phyloP scores from a whole-genome alignment of 2,113 vertebrate genomes.

The Rhizomys pruinosus region DNA sequence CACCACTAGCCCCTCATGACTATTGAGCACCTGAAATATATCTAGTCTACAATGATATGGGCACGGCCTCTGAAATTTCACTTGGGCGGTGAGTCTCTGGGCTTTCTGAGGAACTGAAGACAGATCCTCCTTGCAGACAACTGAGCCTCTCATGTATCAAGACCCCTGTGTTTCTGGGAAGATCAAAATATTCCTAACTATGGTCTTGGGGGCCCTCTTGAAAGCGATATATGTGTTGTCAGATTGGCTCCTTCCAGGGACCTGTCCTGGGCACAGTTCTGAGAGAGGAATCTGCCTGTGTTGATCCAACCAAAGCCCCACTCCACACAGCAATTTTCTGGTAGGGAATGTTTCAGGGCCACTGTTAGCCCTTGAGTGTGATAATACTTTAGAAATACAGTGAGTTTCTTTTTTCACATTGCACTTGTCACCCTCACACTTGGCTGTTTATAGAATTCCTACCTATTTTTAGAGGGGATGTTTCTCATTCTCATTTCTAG shows the following conservation, averaged over 20 bases:
- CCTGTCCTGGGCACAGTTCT: background rate
- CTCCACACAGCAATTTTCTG: background rate
- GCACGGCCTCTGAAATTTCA: background rate
- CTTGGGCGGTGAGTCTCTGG: background rate
- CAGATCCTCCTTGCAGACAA: background rate
- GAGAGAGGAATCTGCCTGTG: background rate
- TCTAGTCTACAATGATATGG: background rate
- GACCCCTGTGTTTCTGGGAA: background rate
- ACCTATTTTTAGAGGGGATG: conserved; percentile 67
- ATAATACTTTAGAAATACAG: conserved; percentile 42
- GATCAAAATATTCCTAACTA: background rate
- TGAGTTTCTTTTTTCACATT: conserved; percentile 54
- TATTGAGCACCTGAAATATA: background rate
- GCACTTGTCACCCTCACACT: conserved; percentile 62
- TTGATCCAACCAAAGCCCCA: background rate
- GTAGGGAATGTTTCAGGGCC: background rate
- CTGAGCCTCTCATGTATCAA: background rate
- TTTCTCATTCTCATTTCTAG: conserved; percentile 65
- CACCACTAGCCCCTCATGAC: background rate
- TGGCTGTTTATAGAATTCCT: conserved; percentile 64
- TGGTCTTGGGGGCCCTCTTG: background rate
- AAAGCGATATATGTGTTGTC: background rate
- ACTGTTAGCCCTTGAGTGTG: background rate
- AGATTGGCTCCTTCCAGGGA: background rate
- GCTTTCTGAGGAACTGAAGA: background rate